phyloP scores from a whole-genome alignment of 2,888 invertebrate genomes.

The Ellobium chinense region DNA sequence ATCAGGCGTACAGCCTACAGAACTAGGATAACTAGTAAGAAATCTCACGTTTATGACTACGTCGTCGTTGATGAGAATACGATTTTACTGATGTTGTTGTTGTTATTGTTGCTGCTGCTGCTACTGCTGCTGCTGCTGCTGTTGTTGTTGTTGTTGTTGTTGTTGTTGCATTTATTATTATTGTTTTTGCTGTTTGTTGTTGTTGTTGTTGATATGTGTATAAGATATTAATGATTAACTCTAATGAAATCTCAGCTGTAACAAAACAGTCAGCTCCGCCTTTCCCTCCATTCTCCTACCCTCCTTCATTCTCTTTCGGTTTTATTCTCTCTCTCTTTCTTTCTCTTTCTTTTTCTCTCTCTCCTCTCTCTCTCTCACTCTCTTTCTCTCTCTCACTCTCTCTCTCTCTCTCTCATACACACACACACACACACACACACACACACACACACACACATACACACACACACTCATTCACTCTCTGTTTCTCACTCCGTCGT shows the following conservation, averaged over 20 bases:
- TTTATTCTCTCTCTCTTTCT: neutral
- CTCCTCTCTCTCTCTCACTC: neutral
- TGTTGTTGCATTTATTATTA: too few species aligned
- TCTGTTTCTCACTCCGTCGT: neutral
- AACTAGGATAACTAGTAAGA: too few species aligned
- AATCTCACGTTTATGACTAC: too few species aligned
- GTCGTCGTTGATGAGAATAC: neutral
- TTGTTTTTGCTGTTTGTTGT: too few species aligned
- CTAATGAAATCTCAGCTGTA: too few species aligned
- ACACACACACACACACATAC: neutral
- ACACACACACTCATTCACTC: neutral
- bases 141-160: neutral
- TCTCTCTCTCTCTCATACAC: neutral
- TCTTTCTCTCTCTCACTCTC: neutral
- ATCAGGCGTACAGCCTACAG: too few species aligned
- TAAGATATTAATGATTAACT: too few species aligned
- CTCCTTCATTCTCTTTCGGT: neutral
- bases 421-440: neutral
- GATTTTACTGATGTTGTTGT: neutral
- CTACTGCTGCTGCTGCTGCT: neutral
- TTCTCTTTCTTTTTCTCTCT: neutral
- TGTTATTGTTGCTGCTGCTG: neutral
- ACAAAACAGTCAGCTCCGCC: too few species aligned
- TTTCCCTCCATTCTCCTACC: neutral
- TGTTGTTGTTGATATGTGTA: too few species aligned